A percentile compares a stretch with the other conserved stretches of the same genome.
phyloP scores from a whole-genome alignment of 2,113 vertebrate genomes.

The Camelus bactrianus region DNA sequence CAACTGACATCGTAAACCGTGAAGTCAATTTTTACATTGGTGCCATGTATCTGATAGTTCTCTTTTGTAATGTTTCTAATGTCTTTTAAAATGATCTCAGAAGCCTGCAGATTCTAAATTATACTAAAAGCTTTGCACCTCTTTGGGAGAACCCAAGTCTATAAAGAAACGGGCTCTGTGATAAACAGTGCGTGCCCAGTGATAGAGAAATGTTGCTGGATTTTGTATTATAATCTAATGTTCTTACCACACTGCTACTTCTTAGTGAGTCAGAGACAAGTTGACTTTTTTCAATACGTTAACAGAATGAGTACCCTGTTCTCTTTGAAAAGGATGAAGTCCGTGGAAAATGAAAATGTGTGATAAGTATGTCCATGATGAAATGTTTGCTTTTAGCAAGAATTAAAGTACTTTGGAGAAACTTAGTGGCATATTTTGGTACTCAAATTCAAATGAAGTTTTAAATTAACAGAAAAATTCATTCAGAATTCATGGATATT shows the following conservation, averaged over 20 bases:
- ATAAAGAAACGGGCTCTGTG: conserved; percentile 25
- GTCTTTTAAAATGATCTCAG: conserved; percentile 56
- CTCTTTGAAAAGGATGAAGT: conserved; percentile 4
- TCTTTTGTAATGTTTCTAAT: conserved; percentile 42
- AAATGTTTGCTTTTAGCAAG: conserved; percentile 58
- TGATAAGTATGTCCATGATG: not conserved
- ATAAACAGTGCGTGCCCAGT: not conserved
- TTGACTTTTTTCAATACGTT: conserved; percentile 17
- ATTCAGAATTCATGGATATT: conserved; percentile 33
- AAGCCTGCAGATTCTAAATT: conserved; percentile 50
- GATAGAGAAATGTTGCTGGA: not conserved
- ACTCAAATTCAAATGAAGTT: not conserved
- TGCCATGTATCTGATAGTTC: not conserved
- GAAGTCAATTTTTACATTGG: conserved; percentile 49
- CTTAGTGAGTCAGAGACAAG: conserved; percentile 45
- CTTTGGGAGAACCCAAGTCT: conserved; percentile 20
- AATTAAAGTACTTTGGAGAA: conserved; percentile 49
- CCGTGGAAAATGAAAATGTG: conserved; percentile 35
- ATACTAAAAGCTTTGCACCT: conserved; percentile 35
- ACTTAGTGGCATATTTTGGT: conserved; percentile 34
- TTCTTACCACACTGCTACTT: conserved; percentile 62
- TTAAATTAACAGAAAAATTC: conserved; percentile 54
- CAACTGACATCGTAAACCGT: not conserved
- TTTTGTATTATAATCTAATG: not conserved
- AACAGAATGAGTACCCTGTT: not conserved